phyloP scores from a whole-genome alignment of 1,140 invertebrate genomes.

The Drosophila virilis region DNA sequence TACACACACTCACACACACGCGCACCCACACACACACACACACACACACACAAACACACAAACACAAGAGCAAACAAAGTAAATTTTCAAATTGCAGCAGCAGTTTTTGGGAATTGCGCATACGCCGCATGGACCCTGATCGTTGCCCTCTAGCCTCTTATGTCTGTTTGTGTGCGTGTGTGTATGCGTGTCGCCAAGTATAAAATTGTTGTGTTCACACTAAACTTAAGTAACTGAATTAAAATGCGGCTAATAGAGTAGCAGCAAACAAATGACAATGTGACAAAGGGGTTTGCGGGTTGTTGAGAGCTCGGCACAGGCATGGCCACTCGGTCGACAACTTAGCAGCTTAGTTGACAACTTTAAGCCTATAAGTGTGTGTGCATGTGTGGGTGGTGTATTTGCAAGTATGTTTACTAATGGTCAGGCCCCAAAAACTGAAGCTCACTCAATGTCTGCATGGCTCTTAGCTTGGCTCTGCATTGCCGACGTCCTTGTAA shows the following conservation, averaged over 20 bases:
- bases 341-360: slow-evolving; percentile 52
- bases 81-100: slow-evolving; percentile 66
- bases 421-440: slow-evolving; percentile 28
- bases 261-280: slow-evolving; percentile 69
- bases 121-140: slow-evolving; percentile 32
- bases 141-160: background rate
- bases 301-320: no score
- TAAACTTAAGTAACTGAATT: slow-evolving; percentile 83
- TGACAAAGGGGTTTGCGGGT: background rate
- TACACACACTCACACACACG: slow-evolving; percentile 38
- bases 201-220: slow-evolving; percentile 82
- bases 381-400: slow-evolving; percentile 1
- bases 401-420: slow-evolving; percentile 15
- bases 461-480: slow-evolving; percentile 28
- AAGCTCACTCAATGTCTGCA: slow-evolving; percentile 25
- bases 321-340: slow-evolving; percentile 16
- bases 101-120: slow-evolving; percentile 54
- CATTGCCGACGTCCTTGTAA: slow-evolving; percentile 15
- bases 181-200: slow-evolving; percentile 64
- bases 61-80: slow-evolving; percentile 29
- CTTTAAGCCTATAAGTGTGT: slow-evolving; percentile 33
- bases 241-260: slow-evolving; percentile 82
- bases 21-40: slow-evolving; percentile 6
- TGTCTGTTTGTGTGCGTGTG: slow-evolving; percentile 25
- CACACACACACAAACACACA: slow-evolving; percentile 3